Percentiles rank a stretch among this genome's conserved stretches.
Conservation (phyloP, 2,797 vertebrate genomes). For the Triplophysa yarkandensis region DNA sequence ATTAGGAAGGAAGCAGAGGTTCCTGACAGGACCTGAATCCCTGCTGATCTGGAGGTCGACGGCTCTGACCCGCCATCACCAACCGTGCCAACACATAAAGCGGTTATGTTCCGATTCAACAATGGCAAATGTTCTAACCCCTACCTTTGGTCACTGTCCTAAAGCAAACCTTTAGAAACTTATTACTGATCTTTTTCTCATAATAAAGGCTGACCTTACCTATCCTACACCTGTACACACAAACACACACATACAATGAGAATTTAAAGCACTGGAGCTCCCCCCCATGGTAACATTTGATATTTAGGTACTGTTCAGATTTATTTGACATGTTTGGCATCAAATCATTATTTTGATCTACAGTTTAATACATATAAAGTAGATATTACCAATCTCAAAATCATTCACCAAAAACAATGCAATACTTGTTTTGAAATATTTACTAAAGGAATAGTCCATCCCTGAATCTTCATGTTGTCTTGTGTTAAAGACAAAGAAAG, state of each 20-base stretch:
- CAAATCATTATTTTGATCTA: neutral
- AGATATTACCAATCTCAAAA: too few species aligned
- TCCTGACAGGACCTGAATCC: conserved; percentile 23
- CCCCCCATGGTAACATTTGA: conserved; percentile 26
- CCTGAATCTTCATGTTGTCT: too few species aligned
- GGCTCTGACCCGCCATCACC: conserved; percentile 59
- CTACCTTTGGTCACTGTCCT: too few species aligned
- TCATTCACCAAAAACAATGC: too few species aligned
- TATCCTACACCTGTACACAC: neutral
- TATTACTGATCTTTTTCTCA: too few species aligned
- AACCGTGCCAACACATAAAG: conserved; percentile 10
- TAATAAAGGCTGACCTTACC: too few species aligned
- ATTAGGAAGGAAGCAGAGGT: conserved; percentile 38
- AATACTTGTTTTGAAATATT: too few species aligned
- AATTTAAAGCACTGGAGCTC: conserved; percentile 32
- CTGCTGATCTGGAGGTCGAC: conserved; percentile 47
- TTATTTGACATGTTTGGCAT: neutral
- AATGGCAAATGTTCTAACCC: too few species aligned
- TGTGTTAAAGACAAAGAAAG: too few species aligned
- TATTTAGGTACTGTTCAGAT: neutral
- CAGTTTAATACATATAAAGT: neutral
- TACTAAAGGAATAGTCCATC: too few species aligned
- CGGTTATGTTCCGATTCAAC: conserved; percentile 10
- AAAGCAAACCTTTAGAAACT: too few species aligned
- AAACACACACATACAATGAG: conserved; percentile 1